Evolutionary conservation across 1,140 invertebrate genomes (phyloP).

Genomic region (Oscheius sp.): DNA sequence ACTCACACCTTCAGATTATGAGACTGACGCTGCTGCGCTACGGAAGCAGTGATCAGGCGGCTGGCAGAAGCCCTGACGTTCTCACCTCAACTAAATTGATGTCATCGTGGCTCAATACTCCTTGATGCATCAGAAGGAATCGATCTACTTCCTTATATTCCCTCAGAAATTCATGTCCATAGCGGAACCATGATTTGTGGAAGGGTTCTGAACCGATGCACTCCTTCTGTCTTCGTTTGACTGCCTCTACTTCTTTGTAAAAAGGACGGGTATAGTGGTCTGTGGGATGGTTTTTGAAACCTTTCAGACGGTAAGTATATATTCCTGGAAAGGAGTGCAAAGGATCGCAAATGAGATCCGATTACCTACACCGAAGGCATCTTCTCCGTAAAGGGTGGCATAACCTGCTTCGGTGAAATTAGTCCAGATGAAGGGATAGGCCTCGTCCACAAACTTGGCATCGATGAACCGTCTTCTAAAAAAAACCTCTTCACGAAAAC

Average conservation of each 20-base stretch:
- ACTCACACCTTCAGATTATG: too few species aligned
- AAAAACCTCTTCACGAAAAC: too few species aligned
- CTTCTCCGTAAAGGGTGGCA: conserved; percentile 78
- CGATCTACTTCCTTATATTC: conserved; percentile 71
- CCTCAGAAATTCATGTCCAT: conserved; percentile 68
- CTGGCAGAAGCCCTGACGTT: too few species aligned
- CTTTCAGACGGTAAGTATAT: conserved; percentile 84
- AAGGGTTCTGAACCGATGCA: conserved; percentile 24
- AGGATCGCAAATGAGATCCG: background rate
- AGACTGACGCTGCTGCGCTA: too few species aligned
- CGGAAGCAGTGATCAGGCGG: too few species aligned
- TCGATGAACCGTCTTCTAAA: conserved; percentile 73
- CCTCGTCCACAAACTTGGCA: conserved; percentile 70
- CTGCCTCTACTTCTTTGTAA: background rate
- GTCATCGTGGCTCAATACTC: conserved; percentile 82
- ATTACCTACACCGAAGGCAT: conserved; percentile 75
- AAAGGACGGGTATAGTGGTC: conserved; percentile 81
- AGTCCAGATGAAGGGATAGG: conserved; percentile 72
- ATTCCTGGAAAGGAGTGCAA: conserved; percentile 64
- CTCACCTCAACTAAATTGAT: conserved; percentile 74
- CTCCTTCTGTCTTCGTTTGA: background rate
- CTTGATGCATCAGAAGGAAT: conserved; percentile 82
- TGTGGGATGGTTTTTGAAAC: conserved; percentile 78
- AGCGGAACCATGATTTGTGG: conserved; percentile 70
- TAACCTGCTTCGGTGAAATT: conserved; percentile 71